Evolutionary conservation across 2,797 vertebrate species (phyloP).

Genomic region (Sebastes cheni): DNA sequence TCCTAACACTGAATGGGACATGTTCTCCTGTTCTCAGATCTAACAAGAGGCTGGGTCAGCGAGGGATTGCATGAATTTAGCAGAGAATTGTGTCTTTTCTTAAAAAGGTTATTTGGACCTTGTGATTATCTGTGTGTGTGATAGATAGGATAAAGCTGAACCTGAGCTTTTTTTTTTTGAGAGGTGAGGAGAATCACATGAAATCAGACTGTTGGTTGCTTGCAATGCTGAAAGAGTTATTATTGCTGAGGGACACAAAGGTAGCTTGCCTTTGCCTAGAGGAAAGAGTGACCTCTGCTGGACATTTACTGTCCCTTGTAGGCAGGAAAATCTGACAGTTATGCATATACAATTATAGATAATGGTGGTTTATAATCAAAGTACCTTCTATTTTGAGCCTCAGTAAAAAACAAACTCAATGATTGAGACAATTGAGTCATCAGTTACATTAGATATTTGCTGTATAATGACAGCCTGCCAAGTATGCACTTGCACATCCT

Average conservation of each 20-base stretch:
- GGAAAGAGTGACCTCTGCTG: slow-evolving; percentile 65
- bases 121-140: background rate
- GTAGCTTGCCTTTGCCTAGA: background rate
- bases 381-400: background rate
- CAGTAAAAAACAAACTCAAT: background rate
- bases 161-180: background rate
- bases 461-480: background rate
- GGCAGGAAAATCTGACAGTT: background rate
- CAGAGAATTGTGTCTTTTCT: background rate
- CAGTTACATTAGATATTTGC: background rate
- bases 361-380: background rate
- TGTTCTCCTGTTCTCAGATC: background rate
- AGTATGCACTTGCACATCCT: background rate
- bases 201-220: background rate
- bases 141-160: background rate
- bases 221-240: background rate
- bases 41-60: background rate
- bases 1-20: background rate
- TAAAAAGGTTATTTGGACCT: background rate
- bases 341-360: background rate
- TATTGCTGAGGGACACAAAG: background rate
- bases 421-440: background rate
- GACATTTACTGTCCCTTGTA: background rate
- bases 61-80: background rate
- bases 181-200: background rate